These are phyloP conservation scores for Corydoras maculifer DNA, from an alignment of 2,113 vertebrate species.

Conservation along the genomic window DNA sequence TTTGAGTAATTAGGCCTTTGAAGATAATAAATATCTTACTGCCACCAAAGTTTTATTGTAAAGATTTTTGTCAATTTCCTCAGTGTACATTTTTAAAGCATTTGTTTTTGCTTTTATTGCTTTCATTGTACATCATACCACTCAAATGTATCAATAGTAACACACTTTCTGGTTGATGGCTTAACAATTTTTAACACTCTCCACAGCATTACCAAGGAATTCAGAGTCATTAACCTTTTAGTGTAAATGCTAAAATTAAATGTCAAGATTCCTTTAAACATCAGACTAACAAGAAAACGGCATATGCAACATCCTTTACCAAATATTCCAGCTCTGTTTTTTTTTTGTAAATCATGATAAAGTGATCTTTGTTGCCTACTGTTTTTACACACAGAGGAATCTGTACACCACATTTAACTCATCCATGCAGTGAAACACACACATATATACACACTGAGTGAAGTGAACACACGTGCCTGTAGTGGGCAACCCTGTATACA, in stretches of 20 bases:
- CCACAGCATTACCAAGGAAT: conserved; percentile 26
- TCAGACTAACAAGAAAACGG: conserved; percentile 10
- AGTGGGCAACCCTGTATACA: too few relatives aligned
- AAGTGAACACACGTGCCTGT: too few relatives aligned
- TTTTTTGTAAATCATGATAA: neutral
- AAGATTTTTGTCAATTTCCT: neutral
- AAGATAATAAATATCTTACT: conserved; percentile 1
- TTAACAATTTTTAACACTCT: conserved; percentile 1
- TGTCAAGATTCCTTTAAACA: conserved; percentile 34
- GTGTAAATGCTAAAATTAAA: conserved; percentile 32
- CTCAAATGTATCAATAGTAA: neutral
- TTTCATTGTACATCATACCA: conserved; percentile 3
- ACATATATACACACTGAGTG: too few relatives aligned
- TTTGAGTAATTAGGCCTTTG: conserved; percentile 14
- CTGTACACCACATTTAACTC: too few relatives aligned
- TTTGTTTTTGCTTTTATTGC: neutral
- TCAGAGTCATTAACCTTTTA: conserved; percentile 31
- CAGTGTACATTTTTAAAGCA: too few relatives aligned
- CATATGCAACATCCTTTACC: neutral
- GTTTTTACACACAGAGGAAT: too few relatives aligned
- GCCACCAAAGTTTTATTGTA: neutral
- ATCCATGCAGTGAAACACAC: too few relatives aligned
- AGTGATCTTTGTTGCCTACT: too few relatives aligned
- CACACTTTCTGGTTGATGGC: conserved; percentile 15
- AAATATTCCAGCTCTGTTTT: neutral